Evolutionary conservation across 2,888 invertebrate genomes (phyloP), one percentile per base, ranked within the genome.

Genomic region (Dasysyrphus albostriatus): DNA sequence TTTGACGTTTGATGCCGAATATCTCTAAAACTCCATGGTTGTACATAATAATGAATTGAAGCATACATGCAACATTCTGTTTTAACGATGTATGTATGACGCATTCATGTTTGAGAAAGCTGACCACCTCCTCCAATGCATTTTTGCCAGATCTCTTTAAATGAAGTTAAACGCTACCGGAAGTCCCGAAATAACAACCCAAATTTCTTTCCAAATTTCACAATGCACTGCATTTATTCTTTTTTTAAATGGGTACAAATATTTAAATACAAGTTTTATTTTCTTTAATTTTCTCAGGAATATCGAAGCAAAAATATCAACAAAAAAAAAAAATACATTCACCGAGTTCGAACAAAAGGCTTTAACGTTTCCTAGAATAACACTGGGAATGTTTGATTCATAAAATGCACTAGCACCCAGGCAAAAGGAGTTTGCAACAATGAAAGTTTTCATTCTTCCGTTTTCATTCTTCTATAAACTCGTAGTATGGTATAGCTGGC

Each of bases 391-490:
- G 70, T 70, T 70, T 83, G 79, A 83, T 83, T 83, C 70, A 79
- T 73, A 78, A 63, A 65, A 78, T 58, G 42, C 44, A 59, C 37
- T 19, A 59, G 37, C 12, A 14, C 54, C n/a, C 63, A 78, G 61
- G 29, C 59, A 51, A 49, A 39, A 34, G 44, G 54, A 74, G 83
- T n/a, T 65, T 65, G 42, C 63, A 83, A 74, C 74, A 83, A 83
- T 83, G 74, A 83, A 83, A 83, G 69, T 79, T 83, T 79, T 34
- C 74, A 63, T 83, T 74, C 79, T 67, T 67, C 19, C 16, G 8
- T 42, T 67, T 67, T 44, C 29, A 63, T 67, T 67, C 65, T 49
- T 67, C 49, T n/a, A 47, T 49, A 47, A 65, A 65, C 47, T 65
- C n/a, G n/a, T n/a, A n/a, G n/a, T n/a, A n/a, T n/a, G n/a, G n/a